These are phyloP conservation scores for Colostygia pectinataria DNA, from an alignment of 2,888 invertebrate species.

Conservation along the genomic window DNA sequence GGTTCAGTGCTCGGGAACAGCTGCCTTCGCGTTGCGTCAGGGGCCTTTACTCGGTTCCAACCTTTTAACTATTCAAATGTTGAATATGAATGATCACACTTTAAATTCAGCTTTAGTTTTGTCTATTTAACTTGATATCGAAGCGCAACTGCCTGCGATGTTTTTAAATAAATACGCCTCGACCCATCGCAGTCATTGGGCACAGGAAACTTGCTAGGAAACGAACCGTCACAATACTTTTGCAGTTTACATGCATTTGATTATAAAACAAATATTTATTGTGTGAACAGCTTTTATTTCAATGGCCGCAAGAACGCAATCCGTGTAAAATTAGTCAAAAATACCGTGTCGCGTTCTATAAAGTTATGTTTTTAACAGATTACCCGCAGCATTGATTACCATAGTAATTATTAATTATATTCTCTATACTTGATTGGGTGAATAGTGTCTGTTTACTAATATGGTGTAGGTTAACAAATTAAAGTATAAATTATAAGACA, in stretches of 20 bases:
- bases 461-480: conserved; percentile 45
- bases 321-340: neutral
- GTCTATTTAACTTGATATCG: too few relatives aligned
- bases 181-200: neutral
- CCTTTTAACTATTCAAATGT: too few relatives aligned
- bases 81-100: too few relatives aligned
- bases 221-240: neutral
- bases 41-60: too few relatives aligned
- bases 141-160: too few relatives aligned
- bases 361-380: neutral
- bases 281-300: neutral
- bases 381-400: conserved; percentile 1
- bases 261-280: conserved; percentile 11
- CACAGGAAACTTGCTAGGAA: neutral
- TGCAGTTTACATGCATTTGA: conserved; percentile 14
- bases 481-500: conserved; percentile 25
- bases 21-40: too few relatives aligned
- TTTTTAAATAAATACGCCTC: neutral
- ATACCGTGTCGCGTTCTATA: neutral
- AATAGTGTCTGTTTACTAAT: conserved; percentile 21
- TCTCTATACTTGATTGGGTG: conserved; percentile 8
- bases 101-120: too few relatives aligned
- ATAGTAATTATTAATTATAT: conserved; percentile 14
- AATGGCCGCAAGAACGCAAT: conserved; percentile 1
- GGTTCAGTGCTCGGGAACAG: too few relatives aligned